These are phyloP conservation scores for Drosophila pectinifera DNA, from an alignment of 1,140 invertebrate species.

Conservation along the genomic window DNA sequence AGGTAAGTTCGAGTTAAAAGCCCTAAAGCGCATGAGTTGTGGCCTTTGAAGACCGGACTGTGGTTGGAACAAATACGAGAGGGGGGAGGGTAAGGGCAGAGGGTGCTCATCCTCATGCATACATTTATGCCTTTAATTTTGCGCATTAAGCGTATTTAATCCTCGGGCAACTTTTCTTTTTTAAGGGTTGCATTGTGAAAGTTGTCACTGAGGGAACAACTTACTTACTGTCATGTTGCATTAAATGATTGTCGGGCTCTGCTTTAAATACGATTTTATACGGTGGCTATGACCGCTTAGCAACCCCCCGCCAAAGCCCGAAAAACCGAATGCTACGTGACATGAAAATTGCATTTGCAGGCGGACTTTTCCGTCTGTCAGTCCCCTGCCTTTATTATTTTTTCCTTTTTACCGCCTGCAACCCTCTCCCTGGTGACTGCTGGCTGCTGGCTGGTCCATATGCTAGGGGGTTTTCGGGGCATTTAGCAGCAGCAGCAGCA, in stretches of 20 bases:
- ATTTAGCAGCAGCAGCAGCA: slow-evolving; percentile 52
- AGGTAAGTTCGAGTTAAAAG: slow-evolving; percentile 69
- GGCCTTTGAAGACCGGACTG: slow-evolving; percentile 67
- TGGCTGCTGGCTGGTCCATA: slow-evolving; percentile 58
- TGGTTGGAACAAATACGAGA: neutral
- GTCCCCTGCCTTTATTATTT: slow-evolving; percentile 15
- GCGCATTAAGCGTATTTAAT: slow-evolving; percentile 82
- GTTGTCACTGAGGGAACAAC: slow-evolving; percentile 60
- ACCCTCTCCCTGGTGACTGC: slow-evolving; percentile 31
- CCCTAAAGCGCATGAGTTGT: slow-evolving; percentile 65
- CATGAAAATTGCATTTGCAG: slow-evolving; percentile 82
- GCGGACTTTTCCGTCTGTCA: slow-evolving; percentile 41
- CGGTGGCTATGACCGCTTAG: slow-evolving; percentile 63
- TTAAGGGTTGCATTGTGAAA: slow-evolving; percentile 56
- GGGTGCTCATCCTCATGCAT: slow-evolving; percentile 54
- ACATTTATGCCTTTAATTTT: slow-evolving; percentile 79
- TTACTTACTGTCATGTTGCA: slow-evolving; percentile 78
- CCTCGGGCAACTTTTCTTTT: slow-evolving; percentile 56
- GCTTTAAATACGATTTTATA: slow-evolving; percentile 73
- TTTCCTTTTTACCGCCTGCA: slow-evolving; percentile 1
- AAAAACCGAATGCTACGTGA: slow-evolving; percentile 72
- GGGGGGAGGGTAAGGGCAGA: neutral
- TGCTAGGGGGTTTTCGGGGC: slow-evolving; percentile 60
- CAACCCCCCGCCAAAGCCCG: slow-evolving; percentile 22
- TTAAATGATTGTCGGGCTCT: slow-evolving; percentile 76